A percentile compares a stretch with the other conserved stretches of the same genome.
These are phyloP conservation scores for Danionella cerebrum DNA, from an alignment of 2,113 vertebrate species.

Conservation along the genomic window DNA sequence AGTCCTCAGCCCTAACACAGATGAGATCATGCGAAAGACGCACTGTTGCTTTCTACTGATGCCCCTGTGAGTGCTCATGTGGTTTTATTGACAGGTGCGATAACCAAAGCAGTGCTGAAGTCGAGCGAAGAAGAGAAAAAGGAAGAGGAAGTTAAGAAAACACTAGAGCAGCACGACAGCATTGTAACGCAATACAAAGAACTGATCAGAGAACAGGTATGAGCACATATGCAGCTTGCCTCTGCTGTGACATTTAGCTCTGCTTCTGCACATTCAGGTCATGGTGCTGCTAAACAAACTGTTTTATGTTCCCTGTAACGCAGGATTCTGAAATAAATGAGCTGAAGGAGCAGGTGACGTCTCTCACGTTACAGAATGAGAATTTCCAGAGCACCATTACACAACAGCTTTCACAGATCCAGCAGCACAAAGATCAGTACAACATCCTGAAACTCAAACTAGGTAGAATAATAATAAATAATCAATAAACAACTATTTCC, in stretches of 20 bases:
- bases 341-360: slow-evolving; percentile 76
- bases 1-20: slow-evolving; percentile 35
- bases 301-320: background rate
- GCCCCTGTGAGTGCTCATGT: no score
- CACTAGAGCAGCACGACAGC: slow-evolving; percentile 92
- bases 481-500: background rate
- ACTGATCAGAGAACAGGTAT: slow-evolving; percentile 92
- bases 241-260: no score
- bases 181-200: slow-evolving; percentile 97
- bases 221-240: no score
- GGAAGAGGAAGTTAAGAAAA: slow-evolving; percentile 97
- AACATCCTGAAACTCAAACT: slow-evolving; percentile 93
- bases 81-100: slow-evolving; percentile 85
- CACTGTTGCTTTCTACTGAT: no score
- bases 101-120: slow-evolving; percentile 95
- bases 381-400: slow-evolving; percentile 76
- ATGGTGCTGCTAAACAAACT: background rate
- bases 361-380: slow-evolving; percentile 75
- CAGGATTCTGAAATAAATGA: slow-evolving; percentile 89
- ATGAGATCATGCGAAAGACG: no score
- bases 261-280: no score
- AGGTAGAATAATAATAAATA: no score
- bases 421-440: slow-evolving; percentile 96
- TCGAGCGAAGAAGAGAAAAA: slow-evolving; percentile 96
- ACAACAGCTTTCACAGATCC: slow-evolving; percentile 88